Conservation (phyloP, 2,888 invertebrate species). For the Coremacera marginata region DNA sequence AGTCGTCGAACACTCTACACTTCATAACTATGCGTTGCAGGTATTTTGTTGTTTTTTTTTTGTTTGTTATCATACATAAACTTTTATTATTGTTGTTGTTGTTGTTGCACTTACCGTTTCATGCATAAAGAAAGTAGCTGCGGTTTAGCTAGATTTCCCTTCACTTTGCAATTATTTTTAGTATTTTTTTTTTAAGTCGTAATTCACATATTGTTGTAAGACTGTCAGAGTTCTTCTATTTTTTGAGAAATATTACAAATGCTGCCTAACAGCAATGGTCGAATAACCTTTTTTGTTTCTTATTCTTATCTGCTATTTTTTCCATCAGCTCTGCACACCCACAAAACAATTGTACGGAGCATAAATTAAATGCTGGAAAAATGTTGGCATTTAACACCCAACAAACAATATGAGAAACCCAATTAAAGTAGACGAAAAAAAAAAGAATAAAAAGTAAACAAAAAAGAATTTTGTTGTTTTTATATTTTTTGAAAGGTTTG, state of each 20-base stretch:
- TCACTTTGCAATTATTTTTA: too few species aligned
- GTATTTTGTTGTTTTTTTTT: neutral
- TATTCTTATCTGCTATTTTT: neutral
- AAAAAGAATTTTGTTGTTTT: neutral
- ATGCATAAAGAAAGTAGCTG: conserved; percentile 1
- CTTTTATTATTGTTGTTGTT: neutral
- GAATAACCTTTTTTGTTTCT: neutral
- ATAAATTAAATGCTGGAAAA: conserved; percentile 23
- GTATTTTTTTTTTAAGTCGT: too few species aligned
- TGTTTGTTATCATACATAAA: neutral
- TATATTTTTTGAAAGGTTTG: neutral
- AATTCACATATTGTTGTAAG: too few species aligned
- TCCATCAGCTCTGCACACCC: neutral
- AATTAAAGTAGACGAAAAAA: neutral
- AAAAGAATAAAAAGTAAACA: neutral
- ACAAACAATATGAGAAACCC: neutral
- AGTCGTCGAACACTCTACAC: neutral
- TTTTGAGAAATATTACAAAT: too few species aligned
- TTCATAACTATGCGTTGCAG: conserved; percentile 1
- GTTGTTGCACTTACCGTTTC: neutral
- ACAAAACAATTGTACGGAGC: neutral
- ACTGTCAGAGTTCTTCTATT: too few species aligned
- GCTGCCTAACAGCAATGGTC: neutral
- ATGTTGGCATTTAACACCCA: conserved; percentile 8
- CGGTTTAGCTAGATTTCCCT: neutral